Conservation (phyloP, 2,888 invertebrate genomes). For the Aricia artaxerxes region DNA sequence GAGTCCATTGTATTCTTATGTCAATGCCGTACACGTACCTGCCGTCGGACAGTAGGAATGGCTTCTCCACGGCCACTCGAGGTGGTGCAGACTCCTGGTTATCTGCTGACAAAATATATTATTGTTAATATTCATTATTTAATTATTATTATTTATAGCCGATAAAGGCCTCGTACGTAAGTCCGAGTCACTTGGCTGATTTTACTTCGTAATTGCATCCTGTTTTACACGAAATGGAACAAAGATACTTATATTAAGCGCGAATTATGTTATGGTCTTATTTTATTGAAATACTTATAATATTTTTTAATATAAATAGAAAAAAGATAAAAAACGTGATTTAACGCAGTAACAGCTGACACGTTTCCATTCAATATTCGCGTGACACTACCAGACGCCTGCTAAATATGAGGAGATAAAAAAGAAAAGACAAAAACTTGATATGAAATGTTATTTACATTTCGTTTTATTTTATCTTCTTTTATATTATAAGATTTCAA, state of each 20-base stretch:
- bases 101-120: conserved; percentile 49
- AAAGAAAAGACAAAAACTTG: background rate
- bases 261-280: no score
- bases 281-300: background rate
- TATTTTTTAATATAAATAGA: background rate
- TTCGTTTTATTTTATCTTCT: no score
- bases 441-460: background rate
- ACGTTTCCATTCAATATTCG: background rate
- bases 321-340: background rate
- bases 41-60: conserved; percentile 92
- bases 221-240: no score
- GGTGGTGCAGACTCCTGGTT: conserved; percentile 79
- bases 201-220: no score
- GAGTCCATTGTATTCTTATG: background rate
- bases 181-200: no score
- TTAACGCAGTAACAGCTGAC: background rate
- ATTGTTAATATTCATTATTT: background rate
- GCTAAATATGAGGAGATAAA: background rate
- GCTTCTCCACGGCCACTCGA: conserved; percentile 87
- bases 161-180: no score
- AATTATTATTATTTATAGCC: no score
- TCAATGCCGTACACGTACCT: conserved; percentile 52
- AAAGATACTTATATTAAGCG: no score
- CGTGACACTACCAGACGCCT: background rate
- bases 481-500: background rate